Evolutionary conservation across 2,113 vertebrate genomes (phyloP).

Genomic region (Odontesthes bonariensis): DNA sequence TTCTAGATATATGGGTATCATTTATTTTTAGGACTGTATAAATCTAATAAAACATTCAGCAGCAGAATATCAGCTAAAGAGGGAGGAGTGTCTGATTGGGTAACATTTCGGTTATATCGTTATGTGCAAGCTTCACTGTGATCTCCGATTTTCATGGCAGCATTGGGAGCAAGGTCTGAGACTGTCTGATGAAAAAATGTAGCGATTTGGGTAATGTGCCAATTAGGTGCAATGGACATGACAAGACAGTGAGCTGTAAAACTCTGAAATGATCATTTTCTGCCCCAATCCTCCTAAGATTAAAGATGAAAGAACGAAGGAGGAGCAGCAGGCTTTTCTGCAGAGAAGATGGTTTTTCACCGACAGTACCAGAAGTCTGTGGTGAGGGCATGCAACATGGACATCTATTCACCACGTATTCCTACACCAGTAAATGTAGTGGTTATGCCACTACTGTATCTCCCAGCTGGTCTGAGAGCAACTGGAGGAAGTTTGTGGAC

Average conservation of each 20-base stretch:
- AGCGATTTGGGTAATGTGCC: conserved; percentile 15
- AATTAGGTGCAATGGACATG: conserved; percentile 31
- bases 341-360: conserved; percentile 6
- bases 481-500: neutral
- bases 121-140: conserved; percentile 3
- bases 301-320: conserved; percentile 1
- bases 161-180: neutral
- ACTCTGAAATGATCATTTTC: conserved; percentile 11
- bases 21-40: conserved; percentile 1
- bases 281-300: conserved; percentile 7
- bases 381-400: neutral
- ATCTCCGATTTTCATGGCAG: conserved; percentile 2
- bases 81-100: neutral
- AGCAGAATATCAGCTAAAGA: conserved; percentile 1
- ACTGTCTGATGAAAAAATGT: conserved; percentile 9
- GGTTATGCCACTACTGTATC: neutral
- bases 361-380: neutral
- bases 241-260: conserved; percentile 16
- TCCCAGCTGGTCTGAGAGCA: neutral
- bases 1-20: conserved; percentile 1
- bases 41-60: neutral
- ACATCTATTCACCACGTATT: neutral
- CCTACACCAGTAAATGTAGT: neutral
- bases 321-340: conserved; percentile 1
- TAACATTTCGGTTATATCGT: conserved; percentile 15